These are phyloP conservation scores for Daubentonia madagascariensis DNA, from an alignment of 2,113 vertebrate genomes.

Conservation along the genomic window DNA sequence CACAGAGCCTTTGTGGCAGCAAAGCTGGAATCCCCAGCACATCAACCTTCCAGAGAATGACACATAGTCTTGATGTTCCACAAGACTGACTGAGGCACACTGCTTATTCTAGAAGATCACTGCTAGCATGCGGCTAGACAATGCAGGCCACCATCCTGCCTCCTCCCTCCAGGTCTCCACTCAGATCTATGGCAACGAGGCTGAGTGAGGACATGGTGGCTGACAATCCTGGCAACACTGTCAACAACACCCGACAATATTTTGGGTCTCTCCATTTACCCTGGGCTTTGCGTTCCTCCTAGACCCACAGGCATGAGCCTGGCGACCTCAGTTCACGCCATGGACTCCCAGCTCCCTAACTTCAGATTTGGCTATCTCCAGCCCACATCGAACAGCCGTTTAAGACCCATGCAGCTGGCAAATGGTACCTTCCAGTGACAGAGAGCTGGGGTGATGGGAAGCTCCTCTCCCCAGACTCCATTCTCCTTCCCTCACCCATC, in stretches of 20 bases:
- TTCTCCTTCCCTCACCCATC: not conserved
- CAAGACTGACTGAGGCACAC: not conserved
- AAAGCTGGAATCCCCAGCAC: rapidly evolving
- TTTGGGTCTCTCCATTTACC: rapidly evolving
- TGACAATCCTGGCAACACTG: no score
- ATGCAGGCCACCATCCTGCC: rapidly evolving
- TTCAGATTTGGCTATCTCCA: not conserved
- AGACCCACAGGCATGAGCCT: not conserved
- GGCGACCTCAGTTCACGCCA: rapidly evolving
- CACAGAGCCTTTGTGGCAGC: not conserved
- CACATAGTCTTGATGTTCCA: not conserved
- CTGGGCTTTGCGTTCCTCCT: not conserved
- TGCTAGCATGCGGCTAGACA: no score
- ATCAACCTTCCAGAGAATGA: not conserved
- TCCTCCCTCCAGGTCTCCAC: not conserved
- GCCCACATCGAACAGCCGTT: rapidly evolving
- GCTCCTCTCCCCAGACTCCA: not conserved
- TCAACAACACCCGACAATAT: rapidly evolving
- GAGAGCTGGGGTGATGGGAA: not conserved
- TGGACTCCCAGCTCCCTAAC: not conserved
- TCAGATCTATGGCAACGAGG: no score
- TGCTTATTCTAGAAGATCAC: not conserved
- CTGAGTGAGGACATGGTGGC: rapidly evolving
- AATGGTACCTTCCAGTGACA: not conserved
- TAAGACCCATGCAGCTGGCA: not conserved